Evolutionary conservation across 2,888 invertebrate species (phyloP).

Genomic region (Thelaira solivaga): DNA sequence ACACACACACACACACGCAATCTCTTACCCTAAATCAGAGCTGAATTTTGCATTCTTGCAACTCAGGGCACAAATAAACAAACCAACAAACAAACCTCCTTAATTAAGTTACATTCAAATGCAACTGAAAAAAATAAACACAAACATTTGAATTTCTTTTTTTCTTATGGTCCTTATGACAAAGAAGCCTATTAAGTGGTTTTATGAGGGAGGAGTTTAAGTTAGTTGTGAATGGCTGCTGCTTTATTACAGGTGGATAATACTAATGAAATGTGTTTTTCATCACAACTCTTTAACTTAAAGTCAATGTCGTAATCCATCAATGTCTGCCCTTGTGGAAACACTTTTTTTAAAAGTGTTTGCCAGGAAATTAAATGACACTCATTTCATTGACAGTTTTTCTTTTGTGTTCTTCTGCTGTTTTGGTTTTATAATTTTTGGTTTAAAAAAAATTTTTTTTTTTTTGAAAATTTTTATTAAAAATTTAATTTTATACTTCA

Average conservation of each 20-base stretch:
- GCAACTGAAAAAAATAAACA: too few species aligned
- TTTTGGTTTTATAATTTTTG: too few species aligned
- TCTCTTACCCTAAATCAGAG: neutral
- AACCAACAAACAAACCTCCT: constrained; percentile 31
- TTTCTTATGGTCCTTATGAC: neutral
- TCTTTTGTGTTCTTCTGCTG: too few species aligned
- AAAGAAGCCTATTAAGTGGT: constrained; percentile 16
- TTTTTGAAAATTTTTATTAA: constrained; percentile 1
- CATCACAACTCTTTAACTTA: neutral
- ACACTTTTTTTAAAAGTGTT: constrained; percentile 15
- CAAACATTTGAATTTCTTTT: constrained; percentile 26
- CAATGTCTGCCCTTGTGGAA: constrained; percentile 34
- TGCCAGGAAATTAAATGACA: constrained; percentile 42
- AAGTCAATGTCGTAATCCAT: constrained; percentile 25
- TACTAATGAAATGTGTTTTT: constrained; percentile 40
- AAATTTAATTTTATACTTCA: neutral
- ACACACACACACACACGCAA: neutral
- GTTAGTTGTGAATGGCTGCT: neutral
- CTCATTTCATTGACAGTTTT: constrained; percentile 14
- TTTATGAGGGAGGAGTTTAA: neutral
- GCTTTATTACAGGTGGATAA: neutral
- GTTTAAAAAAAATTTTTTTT: neutral
- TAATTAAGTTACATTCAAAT: constrained; percentile 62
- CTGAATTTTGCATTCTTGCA: neutral
- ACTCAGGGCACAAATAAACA: neutral